phyloP scores from a whole-genome alignment of 2,113 vertebrate genomes.

The Gadus macrocephalus region DNA sequence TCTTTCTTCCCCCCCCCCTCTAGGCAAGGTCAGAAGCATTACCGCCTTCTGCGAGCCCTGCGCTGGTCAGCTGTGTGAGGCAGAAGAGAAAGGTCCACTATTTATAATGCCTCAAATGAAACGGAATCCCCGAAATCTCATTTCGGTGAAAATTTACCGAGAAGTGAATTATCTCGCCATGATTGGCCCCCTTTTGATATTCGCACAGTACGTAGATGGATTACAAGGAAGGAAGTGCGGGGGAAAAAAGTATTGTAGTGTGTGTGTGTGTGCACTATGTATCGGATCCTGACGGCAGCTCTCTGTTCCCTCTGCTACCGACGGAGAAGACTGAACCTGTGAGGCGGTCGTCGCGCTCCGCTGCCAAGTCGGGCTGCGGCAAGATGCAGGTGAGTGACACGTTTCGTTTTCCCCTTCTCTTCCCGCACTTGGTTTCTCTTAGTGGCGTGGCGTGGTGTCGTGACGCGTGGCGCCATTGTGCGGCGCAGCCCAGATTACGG shows the following conservation, averaged over 20 bases:
- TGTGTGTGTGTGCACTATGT: conserved; percentile 15
- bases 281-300: conserved; percentile 30
- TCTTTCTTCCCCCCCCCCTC: conserved; percentile 7
- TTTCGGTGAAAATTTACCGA: conserved; percentile 3
- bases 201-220: no score
- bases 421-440: conserved; percentile 32
- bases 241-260: conserved; percentile 11
- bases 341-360: conserved; percentile 62
- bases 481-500: no score
- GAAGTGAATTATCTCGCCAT: conserved; percentile 4
- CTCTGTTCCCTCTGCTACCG: conserved; percentile 56
- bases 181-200: conserved; percentile 12
- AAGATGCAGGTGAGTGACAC: conserved; percentile 69
- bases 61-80: conserved; percentile 20
- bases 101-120: no score
- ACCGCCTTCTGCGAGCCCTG: background rate
- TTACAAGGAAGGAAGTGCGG: conserved; percentile 13
- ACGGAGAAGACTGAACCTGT: conserved; percentile 45
- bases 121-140: no score
- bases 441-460: no score
- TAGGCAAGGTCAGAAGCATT: conserved; percentile 10
- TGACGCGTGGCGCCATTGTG: no score
- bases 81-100: conserved; percentile 56
- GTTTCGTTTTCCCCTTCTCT: conserved; percentile 12
- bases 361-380: conserved; percentile 62